Evolutionary conservation across 2,113 vertebrate genomes (phyloP), one percentile per base, ranked within the genome.

Genomic region (Nipponia nippon): DNA sequence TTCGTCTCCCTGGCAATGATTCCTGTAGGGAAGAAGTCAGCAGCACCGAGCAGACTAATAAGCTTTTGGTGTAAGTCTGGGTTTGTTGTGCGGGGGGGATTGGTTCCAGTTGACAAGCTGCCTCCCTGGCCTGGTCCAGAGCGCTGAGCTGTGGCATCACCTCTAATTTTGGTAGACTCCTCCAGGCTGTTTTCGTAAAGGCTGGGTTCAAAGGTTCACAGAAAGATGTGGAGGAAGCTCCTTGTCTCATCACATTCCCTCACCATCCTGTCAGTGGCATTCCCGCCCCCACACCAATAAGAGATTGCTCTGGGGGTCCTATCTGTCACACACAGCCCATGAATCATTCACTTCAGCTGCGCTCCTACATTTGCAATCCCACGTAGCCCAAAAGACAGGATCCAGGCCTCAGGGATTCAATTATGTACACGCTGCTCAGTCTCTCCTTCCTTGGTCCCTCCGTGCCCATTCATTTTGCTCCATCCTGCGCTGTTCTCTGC

Each of bases 301-400:
- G 79, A 90, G 40, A 83, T 86, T 88, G 70, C 75, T 96, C 66
- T 71, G 79, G 62, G 58, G 62, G 79, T 92, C 92, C 83, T 95
- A 49, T 91, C 67, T 95, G 62, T 92, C 90, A 80, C 75, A 16
- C 34, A 26, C 11, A 92, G 78, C 30, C 52, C 29, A 9, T 94
- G 92, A 97, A 85, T 97, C 90, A 97, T 83, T 95, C 75, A 44
- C 40, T 85, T 90, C 66, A 77, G 79, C 84, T 80, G 30, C 21
- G 38, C 71, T 93, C 52, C 75, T 93, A 50, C 82, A 18, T 79
- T 52, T 92, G 47, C 88, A 91, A 47, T 94, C 94, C 85, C 88
- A 92, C 23, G 0, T 83, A 93, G 81, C 49, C 79, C 53, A 89
- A 72, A 89, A 95, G 79, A 67, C 78, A 88, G 40, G 71, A 90